These are phyloP conservation scores for Eulemur mongoz DNA, from an alignment of 2,797 vertebrate species.

Conservation along the genomic window DNA sequence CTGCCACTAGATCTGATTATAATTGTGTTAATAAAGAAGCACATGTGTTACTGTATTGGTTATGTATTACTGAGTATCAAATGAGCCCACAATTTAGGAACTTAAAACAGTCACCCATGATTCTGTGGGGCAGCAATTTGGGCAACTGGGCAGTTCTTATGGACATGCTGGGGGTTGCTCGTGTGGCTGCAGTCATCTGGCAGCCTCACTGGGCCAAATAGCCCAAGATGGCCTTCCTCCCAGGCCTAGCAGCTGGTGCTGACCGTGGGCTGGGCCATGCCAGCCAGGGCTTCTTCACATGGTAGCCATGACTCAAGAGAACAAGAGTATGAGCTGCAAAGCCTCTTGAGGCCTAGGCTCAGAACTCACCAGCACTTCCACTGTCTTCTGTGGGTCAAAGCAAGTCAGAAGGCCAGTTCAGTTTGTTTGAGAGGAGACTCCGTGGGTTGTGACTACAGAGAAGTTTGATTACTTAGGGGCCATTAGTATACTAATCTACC, in stretches of 20 bases:
- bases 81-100: background rate
- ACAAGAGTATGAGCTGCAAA: background rate
- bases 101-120: background rate
- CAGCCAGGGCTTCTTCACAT: background rate
- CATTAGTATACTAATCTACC: background rate
- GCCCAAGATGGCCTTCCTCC: background rate
- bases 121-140: background rate
- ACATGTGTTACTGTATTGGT: background rate
- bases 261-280: background rate
- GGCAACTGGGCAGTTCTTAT: background rate
- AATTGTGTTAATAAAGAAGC: background rate
- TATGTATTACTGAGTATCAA: background rate
- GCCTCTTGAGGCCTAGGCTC: background rate
- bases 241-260: background rate
- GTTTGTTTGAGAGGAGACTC: background rate
- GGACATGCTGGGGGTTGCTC: background rate
- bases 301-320: background rate
- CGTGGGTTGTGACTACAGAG: background rate
- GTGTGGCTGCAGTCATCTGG: background rate
- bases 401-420: background rate
- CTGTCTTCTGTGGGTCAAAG: background rate
- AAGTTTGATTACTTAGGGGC: background rate
- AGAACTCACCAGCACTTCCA: background rate
- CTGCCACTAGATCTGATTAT: background rate
- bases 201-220: background rate